Conservation (phyloP, 2,797 vertebrate species). For the Delichon dasypus region DNA sequence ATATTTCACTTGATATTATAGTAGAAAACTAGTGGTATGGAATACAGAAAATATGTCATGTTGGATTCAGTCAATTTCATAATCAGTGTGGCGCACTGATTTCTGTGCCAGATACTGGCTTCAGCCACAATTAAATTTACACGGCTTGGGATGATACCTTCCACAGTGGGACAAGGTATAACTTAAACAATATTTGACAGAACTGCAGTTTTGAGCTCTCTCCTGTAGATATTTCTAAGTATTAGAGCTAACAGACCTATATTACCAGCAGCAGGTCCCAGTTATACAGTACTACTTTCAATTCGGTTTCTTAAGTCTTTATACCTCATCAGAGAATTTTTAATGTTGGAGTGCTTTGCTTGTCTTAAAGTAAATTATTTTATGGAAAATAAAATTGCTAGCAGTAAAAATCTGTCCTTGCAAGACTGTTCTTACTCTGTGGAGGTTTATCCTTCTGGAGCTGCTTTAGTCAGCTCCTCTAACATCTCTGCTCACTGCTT, state of each 20-base stretch:
- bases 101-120: background rate
- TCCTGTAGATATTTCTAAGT: background rate
- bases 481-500: background rate
- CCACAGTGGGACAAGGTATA: background rate
- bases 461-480: background rate
- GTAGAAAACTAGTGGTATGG: background rate
- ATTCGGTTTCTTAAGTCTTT: background rate
- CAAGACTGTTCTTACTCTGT: background rate
- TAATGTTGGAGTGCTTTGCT: background rate
- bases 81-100: background rate
- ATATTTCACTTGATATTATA: background rate
- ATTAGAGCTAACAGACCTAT: background rate
- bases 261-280: background rate
- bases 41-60: background rate
- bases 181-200: background rate
- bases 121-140: background rate
- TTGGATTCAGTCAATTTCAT: background rate
- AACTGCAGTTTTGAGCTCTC: background rate
- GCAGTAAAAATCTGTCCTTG: background rate
- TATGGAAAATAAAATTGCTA: background rate
- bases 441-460: background rate
- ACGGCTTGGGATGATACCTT: background rate
- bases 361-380: background rate
- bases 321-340: background rate
- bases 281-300: background rate